Evolutionary conservation across 2,888 invertebrate genomes (phyloP).

Genomic region (Dynastes hyllus): DNA sequence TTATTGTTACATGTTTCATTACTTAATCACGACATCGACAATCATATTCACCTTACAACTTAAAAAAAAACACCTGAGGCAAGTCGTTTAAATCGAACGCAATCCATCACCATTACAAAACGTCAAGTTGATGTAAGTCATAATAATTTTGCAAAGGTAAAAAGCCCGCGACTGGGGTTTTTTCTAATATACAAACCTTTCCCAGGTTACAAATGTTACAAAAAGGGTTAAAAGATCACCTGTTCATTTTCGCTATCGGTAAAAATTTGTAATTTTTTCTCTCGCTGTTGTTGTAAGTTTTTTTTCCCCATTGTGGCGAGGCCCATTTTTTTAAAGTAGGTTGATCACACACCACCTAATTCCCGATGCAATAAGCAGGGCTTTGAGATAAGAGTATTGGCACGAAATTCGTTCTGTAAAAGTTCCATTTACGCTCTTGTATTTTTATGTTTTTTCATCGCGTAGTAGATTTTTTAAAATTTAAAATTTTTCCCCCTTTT

Average conservation of each 20-base stretch:
- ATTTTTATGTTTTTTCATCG: no score
- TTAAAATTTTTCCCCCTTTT: no score
- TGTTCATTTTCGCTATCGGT: conserved; percentile 1
- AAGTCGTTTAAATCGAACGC: not conserved
- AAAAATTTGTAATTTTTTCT: conserved; percentile 28
- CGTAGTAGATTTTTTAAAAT: no score
- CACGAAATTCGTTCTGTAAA: no score
- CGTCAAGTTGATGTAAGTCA: conserved; percentile 16
- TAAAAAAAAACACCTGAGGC: no score
- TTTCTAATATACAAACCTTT: not conserved
- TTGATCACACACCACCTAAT: conserved; percentile 14
- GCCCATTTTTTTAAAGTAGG: conserved; percentile 31
- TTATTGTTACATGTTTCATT: no score
- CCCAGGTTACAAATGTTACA: not conserved
- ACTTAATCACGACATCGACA: no score
- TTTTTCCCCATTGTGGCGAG: conserved; percentile 12
- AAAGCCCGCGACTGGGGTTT: not conserved
- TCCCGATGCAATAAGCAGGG: conserved; percentile 27
- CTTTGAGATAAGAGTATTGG: conserved; percentile 28
- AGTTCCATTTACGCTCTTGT: no score
- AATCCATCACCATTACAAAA: conserved; percentile 11
- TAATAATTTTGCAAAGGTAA: conserved; percentile 17
- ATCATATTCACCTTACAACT: no score
- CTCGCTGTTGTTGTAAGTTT: not conserved
- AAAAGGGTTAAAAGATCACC: not conserved